Evolutionary conservation across 2,888 invertebrate genomes (phyloP).

Genomic region (Nebria brevicollis): DNA sequence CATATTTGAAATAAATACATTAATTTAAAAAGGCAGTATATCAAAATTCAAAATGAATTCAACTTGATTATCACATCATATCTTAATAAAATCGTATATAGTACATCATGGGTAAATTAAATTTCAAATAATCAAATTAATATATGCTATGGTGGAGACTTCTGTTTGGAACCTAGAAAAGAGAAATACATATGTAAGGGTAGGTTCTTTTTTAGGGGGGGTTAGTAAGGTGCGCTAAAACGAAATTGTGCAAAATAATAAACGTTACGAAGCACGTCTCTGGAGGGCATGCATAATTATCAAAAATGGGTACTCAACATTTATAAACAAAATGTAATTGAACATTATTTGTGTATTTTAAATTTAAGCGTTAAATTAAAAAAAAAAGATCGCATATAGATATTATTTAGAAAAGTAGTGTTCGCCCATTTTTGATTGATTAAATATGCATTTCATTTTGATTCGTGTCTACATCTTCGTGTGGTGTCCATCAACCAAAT

Average conservation of each 20-base stretch:
- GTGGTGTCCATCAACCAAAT: neutral
- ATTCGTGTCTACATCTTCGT: neutral
- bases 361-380: too few species aligned
- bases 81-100: slow-evolving; percentile 42
- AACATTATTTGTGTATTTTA: too few species aligned
- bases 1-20: slow-evolving; percentile 47
- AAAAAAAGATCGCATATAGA: too few species aligned
- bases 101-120: slow-evolving; percentile 30
- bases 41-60: slow-evolving; percentile 47
- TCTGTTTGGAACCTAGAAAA: slow-evolving; percentile 42
- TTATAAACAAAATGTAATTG: too few species aligned
- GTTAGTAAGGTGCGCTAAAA: slow-evolving; percentile 14
- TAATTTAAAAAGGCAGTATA: slow-evolving; percentile 48
- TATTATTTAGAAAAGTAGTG: too few species aligned
- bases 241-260: slow-evolving; percentile 20
- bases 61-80: slow-evolving; percentile 43
- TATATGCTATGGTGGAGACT: slow-evolving; percentile 44
- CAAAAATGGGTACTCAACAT: neutral
- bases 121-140: slow-evolving; percentile 29
- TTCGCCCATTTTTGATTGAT: neutral
- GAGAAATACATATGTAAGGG: slow-evolving; percentile 13
- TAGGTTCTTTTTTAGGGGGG: neutral
- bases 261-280: slow-evolving; percentile 14
- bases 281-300: slow-evolving; percentile 37
- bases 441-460: neutral